phyloP scores from a whole-genome alignment of 2,113 vertebrate genomes.

The Felis chaus region DNA sequence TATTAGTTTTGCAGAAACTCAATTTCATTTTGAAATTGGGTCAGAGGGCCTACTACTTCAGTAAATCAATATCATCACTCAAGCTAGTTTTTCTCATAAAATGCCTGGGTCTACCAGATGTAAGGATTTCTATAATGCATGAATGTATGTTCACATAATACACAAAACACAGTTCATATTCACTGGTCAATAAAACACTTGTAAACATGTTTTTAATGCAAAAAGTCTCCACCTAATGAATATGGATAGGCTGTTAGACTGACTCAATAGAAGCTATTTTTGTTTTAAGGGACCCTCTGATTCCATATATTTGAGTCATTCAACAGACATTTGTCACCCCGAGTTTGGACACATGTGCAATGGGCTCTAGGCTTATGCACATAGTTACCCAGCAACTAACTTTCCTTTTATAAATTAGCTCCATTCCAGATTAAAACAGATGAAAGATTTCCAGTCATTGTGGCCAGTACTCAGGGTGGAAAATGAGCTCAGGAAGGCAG shows the following conservation, averaged over 20 bases:
- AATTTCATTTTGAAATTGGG: slow-evolving; percentile 46
- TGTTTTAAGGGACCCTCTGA: slow-evolving; percentile 36
- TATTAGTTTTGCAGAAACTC: background rate
- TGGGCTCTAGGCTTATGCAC: background rate
- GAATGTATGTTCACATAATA: background rate
- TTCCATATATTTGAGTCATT: slow-evolving; percentile 40
- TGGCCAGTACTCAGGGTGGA: slow-evolving; percentile 38
- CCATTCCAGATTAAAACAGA: slow-evolving; percentile 63
- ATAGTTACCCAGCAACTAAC: slow-evolving; percentile 58
- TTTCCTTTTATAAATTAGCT: slow-evolving; percentile 69
- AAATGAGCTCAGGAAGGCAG: slow-evolving; percentile 60
- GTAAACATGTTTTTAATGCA: background rate
- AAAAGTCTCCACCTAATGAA: background rate
- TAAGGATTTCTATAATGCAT: slow-evolving; percentile 46
- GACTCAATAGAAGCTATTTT: slow-evolving; percentile 20
- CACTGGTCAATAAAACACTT: background rate
- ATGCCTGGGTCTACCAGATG: background rate
- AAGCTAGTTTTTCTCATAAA: slow-evolving; percentile 36
- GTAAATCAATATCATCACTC: slow-evolving; percentile 24
- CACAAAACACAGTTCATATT: background rate
- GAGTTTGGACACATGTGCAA: background rate
- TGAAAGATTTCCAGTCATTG: slow-evolving; percentile 55
- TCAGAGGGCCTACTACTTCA: background rate
- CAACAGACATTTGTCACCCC: slow-evolving; percentile 54
- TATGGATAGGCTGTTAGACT: background rate